Base-by-base conservation (phyloP, 2,113 vertebrate species). In the Ia io region DNA sequence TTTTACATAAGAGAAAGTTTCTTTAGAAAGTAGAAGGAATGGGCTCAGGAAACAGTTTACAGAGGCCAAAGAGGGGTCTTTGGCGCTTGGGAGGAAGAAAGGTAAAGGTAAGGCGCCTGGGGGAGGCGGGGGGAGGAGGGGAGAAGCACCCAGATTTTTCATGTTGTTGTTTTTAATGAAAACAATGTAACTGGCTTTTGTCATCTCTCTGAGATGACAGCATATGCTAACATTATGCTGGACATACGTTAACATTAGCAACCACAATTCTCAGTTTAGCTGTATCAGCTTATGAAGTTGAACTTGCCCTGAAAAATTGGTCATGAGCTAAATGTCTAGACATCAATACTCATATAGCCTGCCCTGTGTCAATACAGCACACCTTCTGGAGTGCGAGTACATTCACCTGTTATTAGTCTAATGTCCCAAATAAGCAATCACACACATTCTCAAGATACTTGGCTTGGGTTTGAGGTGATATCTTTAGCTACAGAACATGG, bases 401-500 rank as follows among this genome's bases (percentile, higher is more conserved):
- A 23, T 25, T 86, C 37, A n/a, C 9, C 35, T 25, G 8, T 20
- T 74, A 70, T 53, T 78, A 94, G 11, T 40, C 53, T 42, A 47
- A 47, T 25, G 18, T 83, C 16, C 47, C 91, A 91, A 79, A 86
- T 71, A 53, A 63, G 10, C 70, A 84, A 61, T 18, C 51, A 67
- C 28, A 79, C 12, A 70, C n/a, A 61, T 53, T 69, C 73, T 77
- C 12, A 91, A 84, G 59, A 90, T 42, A 32, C 28, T 28, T 40
- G 30, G 4, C 51, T 88, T 42, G 6, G 25, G 28, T 53, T 12
- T 35, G 63, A 90, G 25, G 32, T 40, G 35, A 82, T 28, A 67
- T n/a, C 37, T 85, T 92, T 37, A n/a, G 32, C 14, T 16, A 96
- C 28, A 77, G 14, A 86, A 74, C 49, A 87, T 10, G 32, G 11